A percentile compares a stretch with the other conserved stretches of the same genome.
phyloP scores from a whole-genome alignment of 2,113 vertebrate species.

The Hemibagrus wyckioides region DNA sequence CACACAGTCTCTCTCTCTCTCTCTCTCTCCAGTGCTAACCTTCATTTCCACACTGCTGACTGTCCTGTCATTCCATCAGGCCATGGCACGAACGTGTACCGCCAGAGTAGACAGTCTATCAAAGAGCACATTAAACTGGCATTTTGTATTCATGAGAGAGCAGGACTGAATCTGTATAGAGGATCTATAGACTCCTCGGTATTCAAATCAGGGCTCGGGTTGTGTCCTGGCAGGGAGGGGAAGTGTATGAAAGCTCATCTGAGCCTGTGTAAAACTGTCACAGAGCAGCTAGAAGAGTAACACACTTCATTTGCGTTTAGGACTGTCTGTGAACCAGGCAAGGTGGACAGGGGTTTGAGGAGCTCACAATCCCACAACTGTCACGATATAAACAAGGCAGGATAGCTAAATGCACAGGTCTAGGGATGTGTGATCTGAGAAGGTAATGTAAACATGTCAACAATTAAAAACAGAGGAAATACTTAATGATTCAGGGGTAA shows the following conservation, averaged over 20 bases:
- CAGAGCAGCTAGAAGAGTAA: constrained; percentile 22
- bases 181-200: constrained; percentile 34
- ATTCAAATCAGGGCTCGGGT: constrained; percentile 44
- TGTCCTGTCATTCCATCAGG: constrained; percentile 26
- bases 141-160: constrained; percentile 45
- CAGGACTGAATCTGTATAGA: constrained; percentile 35
- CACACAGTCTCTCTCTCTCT: not conserved
- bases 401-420: not conserved
- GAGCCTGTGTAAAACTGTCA: constrained; percentile 26
- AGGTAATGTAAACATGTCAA: too few species aligned
- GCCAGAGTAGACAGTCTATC: constrained; percentile 39
- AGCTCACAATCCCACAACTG: not conserved
- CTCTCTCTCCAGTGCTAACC: not conserved
- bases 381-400: not conserved
- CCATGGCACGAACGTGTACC: constrained; percentile 1
- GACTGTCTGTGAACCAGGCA: not conserved
- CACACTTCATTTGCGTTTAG: constrained; percentile 8
- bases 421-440: not conserved
- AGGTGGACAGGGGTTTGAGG: not conserved
- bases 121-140: constrained; percentile 40
- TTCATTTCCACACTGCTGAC: constrained; percentile 18
- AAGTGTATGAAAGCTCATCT: constrained; percentile 12
- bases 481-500: too few species aligned
- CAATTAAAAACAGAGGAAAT: too few species aligned
- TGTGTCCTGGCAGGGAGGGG: constrained; percentile 2